Evolutionary conservation across 2,888 invertebrate species (phyloP).

Genomic region (Drosophila nigricruria): DNA sequence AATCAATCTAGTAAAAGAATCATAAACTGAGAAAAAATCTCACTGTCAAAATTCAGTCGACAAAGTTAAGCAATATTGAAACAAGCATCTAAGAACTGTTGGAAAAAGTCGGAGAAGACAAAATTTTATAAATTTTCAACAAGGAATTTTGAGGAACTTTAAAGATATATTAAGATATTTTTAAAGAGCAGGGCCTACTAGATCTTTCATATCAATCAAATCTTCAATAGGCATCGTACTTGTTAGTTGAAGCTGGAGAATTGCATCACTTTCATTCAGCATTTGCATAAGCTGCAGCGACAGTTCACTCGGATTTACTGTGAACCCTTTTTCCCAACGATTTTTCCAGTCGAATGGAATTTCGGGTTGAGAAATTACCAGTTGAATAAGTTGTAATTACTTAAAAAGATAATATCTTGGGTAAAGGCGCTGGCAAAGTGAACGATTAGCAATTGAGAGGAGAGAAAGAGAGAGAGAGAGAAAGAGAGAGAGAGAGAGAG

Average conservation of each 20-base stretch:
- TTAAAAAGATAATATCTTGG: constrained; percentile 13
- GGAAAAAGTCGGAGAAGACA: too few relatives aligned
- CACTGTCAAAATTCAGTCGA: too few relatives aligned
- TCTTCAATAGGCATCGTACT: background rate
- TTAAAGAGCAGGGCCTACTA: too few relatives aligned
- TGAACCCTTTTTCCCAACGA: constrained; percentile 5
- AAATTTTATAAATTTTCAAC: too few relatives aligned
- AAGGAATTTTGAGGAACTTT: background rate
- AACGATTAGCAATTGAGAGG: constrained; percentile 12
- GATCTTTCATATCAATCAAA: background rate
- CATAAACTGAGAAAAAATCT: too few relatives aligned
- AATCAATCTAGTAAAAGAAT: too few relatives aligned
- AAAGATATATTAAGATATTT: background rate
- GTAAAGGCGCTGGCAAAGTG: constrained; percentile 1
- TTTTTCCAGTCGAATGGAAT: background rate
- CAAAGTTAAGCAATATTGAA: too few relatives aligned
- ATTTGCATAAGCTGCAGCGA: background rate
- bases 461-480: background rate
- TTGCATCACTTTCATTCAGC: background rate
- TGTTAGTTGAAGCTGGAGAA: background rate
- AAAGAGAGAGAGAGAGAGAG: background rate
- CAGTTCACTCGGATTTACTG: background rate
- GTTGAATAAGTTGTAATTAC: constrained; percentile 24
- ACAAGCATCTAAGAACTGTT: too few relatives aligned
- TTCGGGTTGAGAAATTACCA: background rate